Percentiles rank a stretch among this genome's conserved stretches.
Evolutionary conservation across 30 jellyfish, hydroid and myxozoan genomes (phyloP).

Genomic region (Aurelia sp.): DNA sequence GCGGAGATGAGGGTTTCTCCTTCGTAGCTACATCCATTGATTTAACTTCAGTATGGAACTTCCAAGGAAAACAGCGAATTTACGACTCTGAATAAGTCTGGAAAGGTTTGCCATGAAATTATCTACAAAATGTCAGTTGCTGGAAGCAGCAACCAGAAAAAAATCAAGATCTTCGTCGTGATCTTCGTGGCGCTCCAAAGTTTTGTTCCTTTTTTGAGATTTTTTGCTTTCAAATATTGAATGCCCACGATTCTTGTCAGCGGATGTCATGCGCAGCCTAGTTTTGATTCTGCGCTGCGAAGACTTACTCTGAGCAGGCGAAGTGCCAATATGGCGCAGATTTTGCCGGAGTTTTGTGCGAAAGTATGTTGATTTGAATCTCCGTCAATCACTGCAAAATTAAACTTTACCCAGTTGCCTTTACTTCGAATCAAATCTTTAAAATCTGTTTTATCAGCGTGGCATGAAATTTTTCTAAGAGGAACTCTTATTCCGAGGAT

Average conservation of each 20-base stretch:
- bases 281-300: slow-evolving; percentile 43
- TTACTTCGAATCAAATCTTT: slow-evolving; percentile 3
- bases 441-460: slow-evolving; percentile 10
- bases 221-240: no score
- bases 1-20: no score
- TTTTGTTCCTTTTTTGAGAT: no score
- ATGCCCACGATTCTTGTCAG: slow-evolving; percentile 28
- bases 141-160: no score
- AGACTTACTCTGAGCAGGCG: slow-evolving; percentile 19
- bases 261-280: slow-evolving; percentile 69
- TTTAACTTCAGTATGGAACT: no score
- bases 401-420: slow-evolving; percentile 16
- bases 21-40: no score
- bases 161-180: no score
- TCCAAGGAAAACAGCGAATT: no score
- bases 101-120: no score
- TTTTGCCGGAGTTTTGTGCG: background rate
- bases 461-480: slow-evolving; percentile 31
- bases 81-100: no score
- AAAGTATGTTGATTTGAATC: slow-evolving; percentile 23
- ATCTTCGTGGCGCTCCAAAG: no score
- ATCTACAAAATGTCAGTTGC: no score
- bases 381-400: slow-evolving; percentile 60
- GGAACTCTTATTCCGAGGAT: slow-evolving; percentile 64
- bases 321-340: slow-evolving; percentile 70